These are phyloP conservation scores for Cheilosia grossa DNA, from an alignment of 2,888 invertebrate species.

Conservation along the genomic window DNA sequence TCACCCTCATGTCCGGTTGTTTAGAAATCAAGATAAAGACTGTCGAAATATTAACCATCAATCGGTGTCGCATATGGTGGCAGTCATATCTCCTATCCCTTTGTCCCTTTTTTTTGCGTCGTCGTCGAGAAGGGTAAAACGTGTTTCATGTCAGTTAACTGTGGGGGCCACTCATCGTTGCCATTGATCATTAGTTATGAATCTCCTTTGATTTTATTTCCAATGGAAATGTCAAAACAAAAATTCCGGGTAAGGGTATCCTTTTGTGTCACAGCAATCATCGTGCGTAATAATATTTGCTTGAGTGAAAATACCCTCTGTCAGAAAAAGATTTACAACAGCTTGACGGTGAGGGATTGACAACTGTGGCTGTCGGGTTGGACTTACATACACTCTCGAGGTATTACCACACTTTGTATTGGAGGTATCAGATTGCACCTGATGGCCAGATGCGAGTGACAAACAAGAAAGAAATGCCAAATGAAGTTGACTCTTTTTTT, in stretches of 20 bases:
- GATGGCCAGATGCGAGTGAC: conserved; percentile 61
- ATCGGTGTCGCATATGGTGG: conserved; percentile 40
- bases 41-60: conserved; percentile 28
- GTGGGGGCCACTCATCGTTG: conserved; percentile 46
- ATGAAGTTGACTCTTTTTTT: conserved; percentile 32
- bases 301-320: conserved; percentile 12
- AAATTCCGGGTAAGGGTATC: background rate
- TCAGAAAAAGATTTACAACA: conserved; percentile 47
- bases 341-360: conserved; percentile 40
- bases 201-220: conserved; percentile 23
- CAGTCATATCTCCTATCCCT: conserved; percentile 17
- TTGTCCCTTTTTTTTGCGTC: background rate
- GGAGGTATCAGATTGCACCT: conserved; percentile 52
- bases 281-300: conserved; percentile 20
- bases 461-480: conserved; percentile 3
- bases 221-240: conserved; percentile 52
- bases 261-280: conserved; percentile 9
- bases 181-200: conserved; percentile 59
- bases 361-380: conserved; percentile 26
- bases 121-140: conserved; percentile 24
- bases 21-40: background rate
- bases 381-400: conserved; percentile 10
- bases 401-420: background rate
- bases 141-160: conserved; percentile 44
- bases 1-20: background rate